phyloP scores from a whole-genome alignment of 2,888 invertebrate genomes.

The Sesamia inferens region DNA sequence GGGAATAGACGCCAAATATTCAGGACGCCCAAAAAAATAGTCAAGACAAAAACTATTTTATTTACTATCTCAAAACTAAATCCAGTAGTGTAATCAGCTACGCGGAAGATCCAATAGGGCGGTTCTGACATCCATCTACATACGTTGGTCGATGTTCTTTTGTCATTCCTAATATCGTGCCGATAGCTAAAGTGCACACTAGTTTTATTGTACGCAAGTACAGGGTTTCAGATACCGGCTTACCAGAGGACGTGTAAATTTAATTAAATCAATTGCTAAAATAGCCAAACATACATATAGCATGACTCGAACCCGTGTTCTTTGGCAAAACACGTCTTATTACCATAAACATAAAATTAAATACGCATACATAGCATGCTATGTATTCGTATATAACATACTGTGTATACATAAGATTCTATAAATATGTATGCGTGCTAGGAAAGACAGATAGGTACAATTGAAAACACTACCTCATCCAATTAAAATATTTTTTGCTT shows the following conservation, averaged over 20 bases:
- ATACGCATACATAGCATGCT: too few species aligned
- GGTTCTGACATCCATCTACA: neutral
- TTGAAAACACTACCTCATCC: too few species aligned
- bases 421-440: too few species aligned
- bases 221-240: neutral
- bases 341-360: too few species aligned
- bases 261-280: neutral
- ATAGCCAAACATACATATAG: neutral
- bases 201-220: neutral
- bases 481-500: too few species aligned
- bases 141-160: neutral
- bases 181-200: neutral
- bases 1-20: too few species aligned
- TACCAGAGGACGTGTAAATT: neutral
- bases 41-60: neutral
- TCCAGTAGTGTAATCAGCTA: neutral
- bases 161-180: neutral
- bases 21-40: too few species aligned
- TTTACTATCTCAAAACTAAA: neutral
- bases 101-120: conserved; percentile 1
- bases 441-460: too few species aligned
- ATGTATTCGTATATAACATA: too few species aligned
- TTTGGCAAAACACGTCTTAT: neutral
- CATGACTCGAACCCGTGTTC: neutral
- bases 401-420: too few species aligned